Evolutionary conservation across 2,797 vertebrate genomes (phyloP).

Genomic region (Epinephelus awoara): DNA sequence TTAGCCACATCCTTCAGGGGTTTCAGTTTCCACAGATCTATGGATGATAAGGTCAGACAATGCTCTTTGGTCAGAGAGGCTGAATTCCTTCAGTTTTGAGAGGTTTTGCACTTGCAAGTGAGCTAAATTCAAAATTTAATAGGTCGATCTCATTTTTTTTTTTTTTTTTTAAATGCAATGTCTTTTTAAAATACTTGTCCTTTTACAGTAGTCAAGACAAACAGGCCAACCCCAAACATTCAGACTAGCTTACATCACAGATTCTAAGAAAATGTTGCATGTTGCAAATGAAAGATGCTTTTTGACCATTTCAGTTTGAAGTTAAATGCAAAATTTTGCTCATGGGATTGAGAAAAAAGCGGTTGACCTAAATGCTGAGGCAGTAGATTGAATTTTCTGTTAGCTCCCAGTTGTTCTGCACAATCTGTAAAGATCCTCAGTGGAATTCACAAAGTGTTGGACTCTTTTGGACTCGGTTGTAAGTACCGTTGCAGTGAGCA

Average conservation of each 20-base stretch:
- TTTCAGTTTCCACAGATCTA: constrained; percentile 73
- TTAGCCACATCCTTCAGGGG: constrained; percentile 54
- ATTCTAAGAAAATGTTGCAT: not conserved
- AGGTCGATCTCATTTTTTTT: not conserved
- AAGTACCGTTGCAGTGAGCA: constrained; percentile 56
- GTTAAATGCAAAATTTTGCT: not conserved
- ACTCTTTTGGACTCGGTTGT: constrained; percentile 54
- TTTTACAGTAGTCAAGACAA: not conserved
- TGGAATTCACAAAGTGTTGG: constrained; percentile 59
- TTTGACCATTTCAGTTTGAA: not conserved
- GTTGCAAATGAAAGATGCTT: not conserved
- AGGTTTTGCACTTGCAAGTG: not conserved
- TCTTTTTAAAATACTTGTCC: too few relatives aligned
- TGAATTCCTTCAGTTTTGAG: constrained; percentile 29
- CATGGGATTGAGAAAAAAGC: constrained; percentile 5
- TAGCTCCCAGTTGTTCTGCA: constrained; percentile 32
- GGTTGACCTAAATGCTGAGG: constrained; percentile 28
- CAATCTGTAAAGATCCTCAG: constrained; percentile 35
- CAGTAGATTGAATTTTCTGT: constrained; percentile 36
- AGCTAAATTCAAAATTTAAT: not conserved
- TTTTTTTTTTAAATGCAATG: not conserved
- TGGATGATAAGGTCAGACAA: constrained; percentile 69
- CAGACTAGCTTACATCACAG: not conserved
- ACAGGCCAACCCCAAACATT: not conserved
- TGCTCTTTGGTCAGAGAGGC: constrained; percentile 38